Evolutionary conservation across 2,888 invertebrate genomes (phyloP).

Genomic region (Plebejus argus): DNA sequence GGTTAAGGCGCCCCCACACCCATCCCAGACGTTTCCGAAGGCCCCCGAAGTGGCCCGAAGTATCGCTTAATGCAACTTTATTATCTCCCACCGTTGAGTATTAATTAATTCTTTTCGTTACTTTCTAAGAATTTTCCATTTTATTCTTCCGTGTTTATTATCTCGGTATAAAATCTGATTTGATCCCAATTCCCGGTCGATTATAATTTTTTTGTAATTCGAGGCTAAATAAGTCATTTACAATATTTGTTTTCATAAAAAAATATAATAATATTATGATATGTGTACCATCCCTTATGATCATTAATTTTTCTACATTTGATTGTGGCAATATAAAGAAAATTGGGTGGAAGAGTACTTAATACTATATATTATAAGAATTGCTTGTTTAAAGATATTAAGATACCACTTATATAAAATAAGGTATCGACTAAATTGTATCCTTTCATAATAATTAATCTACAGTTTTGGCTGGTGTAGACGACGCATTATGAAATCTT

Average conservation of each 20-base stretch:
- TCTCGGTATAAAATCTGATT: conserved; percentile 3
- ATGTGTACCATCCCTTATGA: too few relatives aligned
- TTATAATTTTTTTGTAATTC: neutral
- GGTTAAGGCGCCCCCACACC: conserved; percentile 60
- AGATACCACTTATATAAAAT: too few relatives aligned
- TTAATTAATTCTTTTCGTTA: conserved; percentile 67
- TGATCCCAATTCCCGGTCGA: neutral
- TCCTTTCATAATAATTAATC: too few relatives aligned
- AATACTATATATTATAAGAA: too few relatives aligned
- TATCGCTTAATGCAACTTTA: conserved; percentile 77
- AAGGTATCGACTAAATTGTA: too few relatives aligned
- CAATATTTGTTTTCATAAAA: too few relatives aligned
- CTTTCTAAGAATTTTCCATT: conserved; percentile 39
- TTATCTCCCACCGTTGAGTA: conserved; percentile 69
- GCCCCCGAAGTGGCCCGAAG: conserved; percentile 74
- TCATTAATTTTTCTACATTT: too few relatives aligned
- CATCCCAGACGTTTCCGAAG: conserved; percentile 64
- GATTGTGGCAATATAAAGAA: too few relatives aligned
- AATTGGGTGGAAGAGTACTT: too few relatives aligned
- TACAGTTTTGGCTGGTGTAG: neutral
- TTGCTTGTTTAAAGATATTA: too few relatives aligned
- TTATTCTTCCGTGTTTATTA: conserved; percentile 27
- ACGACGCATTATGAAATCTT: neutral
- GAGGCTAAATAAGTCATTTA: too few relatives aligned
- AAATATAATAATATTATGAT: too few relatives aligned